Conservation (phyloP, 2,113 vertebrate genomes). For the Oceanodroma tethys region DNA sequence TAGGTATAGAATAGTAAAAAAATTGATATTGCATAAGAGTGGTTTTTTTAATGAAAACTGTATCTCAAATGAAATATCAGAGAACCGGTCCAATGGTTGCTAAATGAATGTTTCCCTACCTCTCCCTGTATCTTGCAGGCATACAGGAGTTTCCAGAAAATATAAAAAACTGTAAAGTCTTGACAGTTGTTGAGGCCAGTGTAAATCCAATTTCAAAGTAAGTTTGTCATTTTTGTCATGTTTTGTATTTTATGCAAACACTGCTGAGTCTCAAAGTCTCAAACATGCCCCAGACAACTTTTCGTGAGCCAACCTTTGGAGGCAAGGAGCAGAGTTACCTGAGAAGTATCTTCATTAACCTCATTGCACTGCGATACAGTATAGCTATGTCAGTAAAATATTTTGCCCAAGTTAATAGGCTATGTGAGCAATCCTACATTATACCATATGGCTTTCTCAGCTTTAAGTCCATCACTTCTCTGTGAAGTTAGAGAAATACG, state of each 20-base stretch:
- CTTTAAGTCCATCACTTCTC: not conserved
- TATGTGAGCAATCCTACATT: not conserved
- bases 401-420: not conserved
- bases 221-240: slow-evolving; percentile 50
- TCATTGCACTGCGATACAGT: not conserved
- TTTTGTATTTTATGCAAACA: not conserved
- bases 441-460: not conserved
- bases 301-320: not conserved
- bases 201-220: slow-evolving; percentile 99
- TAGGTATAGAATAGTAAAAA: not conserved
- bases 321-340: not conserved
- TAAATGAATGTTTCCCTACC: not conserved
- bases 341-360: not conserved
- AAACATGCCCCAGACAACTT: not conserved
- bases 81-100: not conserved
- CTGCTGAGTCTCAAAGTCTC: not conserved
- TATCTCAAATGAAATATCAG: not conserved
- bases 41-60: not conserved
- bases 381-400: not conserved
- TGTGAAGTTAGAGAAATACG: not conserved
- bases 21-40: not conserved
- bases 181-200: slow-evolving; percentile 93
- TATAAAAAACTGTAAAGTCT: slow-evolving; percentile 97
- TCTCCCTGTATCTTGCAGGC: slow-evolving; percentile 74
- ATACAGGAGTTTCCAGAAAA: slow-evolving; percentile 99